These are phyloP conservation scores for Cyphomyrus discorhynchus DNA, from an alignment of 2,113 vertebrate genomes.

Conservation along the genomic window DNA sequence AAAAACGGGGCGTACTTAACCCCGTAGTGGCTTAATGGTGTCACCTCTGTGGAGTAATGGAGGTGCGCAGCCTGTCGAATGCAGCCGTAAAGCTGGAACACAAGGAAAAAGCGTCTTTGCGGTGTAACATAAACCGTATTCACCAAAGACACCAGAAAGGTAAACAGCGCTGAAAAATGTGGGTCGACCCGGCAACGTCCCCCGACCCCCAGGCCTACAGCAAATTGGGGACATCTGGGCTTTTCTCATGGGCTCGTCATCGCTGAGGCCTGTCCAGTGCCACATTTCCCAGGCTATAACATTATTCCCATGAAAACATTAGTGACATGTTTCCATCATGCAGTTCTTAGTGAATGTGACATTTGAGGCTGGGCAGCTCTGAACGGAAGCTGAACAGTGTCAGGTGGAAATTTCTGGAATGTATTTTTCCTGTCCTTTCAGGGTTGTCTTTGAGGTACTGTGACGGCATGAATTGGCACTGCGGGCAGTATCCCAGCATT, in stretches of 20 bases:
- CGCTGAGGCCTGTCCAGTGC: background rate
- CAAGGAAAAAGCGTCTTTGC: background rate
- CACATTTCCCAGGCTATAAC: background rate
- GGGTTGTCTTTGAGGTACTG: background rate
- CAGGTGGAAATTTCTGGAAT: background rate
- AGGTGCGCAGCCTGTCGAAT: background rate
- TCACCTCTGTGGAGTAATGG: background rate
- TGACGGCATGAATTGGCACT: background rate
- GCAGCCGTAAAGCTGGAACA: background rate
- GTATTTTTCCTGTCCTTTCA: background rate
- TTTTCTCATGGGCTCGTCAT: background rate
- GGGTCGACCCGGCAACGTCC: background rate
- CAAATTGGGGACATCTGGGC: background rate
- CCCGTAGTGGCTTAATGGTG: background rate
- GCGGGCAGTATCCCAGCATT: background rate
- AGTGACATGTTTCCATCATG: background rate
- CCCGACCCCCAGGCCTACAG: background rate
- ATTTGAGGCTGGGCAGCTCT: background rate
- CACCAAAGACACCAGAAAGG: constrained; percentile 4
- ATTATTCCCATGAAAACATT: background rate
- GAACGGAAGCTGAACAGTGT: background rate
- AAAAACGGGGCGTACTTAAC: background rate
- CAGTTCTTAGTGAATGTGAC: background rate
- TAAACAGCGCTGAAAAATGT: background rate
- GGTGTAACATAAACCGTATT: constrained; percentile 11